Percentiles rank a stretch among this genome's conserved stretches.
These are phyloP conservation scores for Microctonus aethiopoides DNA, from an alignment of 2,888 invertebrate species.

Conservation along the genomic window DNA sequence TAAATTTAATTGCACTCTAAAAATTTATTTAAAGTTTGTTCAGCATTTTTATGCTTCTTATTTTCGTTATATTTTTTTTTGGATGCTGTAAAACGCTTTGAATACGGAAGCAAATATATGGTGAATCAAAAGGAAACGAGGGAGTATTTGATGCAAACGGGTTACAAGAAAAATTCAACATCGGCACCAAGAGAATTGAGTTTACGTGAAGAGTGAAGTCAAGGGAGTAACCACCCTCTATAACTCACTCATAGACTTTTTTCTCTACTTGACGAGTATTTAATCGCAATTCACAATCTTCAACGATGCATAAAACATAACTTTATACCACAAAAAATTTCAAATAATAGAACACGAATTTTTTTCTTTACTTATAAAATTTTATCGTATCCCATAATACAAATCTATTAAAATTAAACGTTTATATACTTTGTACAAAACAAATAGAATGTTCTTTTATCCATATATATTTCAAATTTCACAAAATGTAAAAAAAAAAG, in stretches of 20 bases:
- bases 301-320: not conserved
- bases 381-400: no score
- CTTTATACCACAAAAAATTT: not conserved
- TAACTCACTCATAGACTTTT: no score
- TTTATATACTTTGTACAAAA: no score
- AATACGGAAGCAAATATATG: not conserved
- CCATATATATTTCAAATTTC: no score
- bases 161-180: not conserved
- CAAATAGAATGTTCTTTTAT: no score
- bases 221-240: not conserved
- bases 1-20: not conserved
- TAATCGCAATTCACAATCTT: not conserved
- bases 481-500: no score
- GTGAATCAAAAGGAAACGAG: not conserved
- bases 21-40: constrained; percentile 3
- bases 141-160: not conserved
- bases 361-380: not conserved
- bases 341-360: not conserved
- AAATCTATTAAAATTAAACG: no score
- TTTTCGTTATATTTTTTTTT: not conserved
- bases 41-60: not conserved
- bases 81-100: not conserved
- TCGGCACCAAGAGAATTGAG: not conserved
- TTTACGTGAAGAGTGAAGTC: not conserved
- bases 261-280: not conserved